A percentile compares a stretch with the other conserved stretches of the same genome.
Conservation (phyloP, 2,888 invertebrate species). For the Pristionchus mayeri region DNA sequence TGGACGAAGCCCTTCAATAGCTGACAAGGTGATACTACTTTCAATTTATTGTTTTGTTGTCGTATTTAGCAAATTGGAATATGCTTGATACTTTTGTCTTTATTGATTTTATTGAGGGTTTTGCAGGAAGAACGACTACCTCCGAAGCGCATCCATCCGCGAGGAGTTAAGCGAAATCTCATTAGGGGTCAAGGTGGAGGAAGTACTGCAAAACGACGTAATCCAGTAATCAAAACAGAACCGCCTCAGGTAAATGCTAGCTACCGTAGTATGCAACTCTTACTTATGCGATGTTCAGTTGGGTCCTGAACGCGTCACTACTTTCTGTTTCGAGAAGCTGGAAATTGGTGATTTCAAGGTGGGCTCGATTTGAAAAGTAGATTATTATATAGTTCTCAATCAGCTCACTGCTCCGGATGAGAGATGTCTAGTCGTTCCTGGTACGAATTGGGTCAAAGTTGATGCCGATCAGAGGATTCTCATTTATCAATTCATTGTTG, state of each 20-base stretch:
- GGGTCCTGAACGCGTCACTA: not conserved
- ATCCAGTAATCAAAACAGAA: not conserved
- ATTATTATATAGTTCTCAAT: not conserved
- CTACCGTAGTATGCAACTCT: too few relatives aligned
- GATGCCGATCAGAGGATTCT: slow-evolving; percentile 1
- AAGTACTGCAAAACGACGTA: not conserved
- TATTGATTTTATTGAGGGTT: too few relatives aligned
- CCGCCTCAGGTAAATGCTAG: not conserved
- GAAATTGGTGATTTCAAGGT: slow-evolving; percentile 36
- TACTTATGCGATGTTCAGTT: not conserved
- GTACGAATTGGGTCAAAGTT: slow-evolving; percentile 32
- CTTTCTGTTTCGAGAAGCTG: slow-evolving; percentile 10
- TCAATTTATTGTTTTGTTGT: not conserved
- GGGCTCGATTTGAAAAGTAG: too few relatives aligned
- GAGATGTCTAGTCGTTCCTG: not conserved
- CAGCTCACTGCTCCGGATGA: slow-evolving; percentile 31
- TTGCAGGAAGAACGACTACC: not conserved
- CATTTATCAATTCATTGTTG: slow-evolving; percentile 41
- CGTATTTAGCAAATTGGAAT: not conserved
- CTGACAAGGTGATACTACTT: not conserved
- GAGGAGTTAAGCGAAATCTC: not conserved
- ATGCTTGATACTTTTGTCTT: too few relatives aligned
- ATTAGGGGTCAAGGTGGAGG: not conserved
- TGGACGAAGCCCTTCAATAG: not conserved
- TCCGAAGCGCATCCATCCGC: not conserved